Conservation (phyloP, 35 echinoderm and acorn worm genomes). For the Chiridota heheva region DNA sequence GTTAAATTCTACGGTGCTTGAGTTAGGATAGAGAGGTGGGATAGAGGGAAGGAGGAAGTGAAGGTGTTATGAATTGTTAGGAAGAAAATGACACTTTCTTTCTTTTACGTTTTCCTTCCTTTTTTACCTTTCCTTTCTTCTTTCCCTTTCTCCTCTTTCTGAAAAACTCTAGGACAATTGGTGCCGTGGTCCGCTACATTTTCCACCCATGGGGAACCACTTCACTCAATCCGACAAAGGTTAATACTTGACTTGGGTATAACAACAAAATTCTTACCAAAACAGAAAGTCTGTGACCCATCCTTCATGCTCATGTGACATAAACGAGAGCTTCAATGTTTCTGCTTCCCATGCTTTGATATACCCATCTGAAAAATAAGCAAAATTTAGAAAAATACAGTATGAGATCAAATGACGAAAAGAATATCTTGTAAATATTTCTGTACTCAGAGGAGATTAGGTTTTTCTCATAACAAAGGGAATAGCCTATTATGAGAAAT, state of each 20-base stretch:
- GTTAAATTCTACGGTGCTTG: too few relatives aligned
- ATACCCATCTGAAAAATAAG: conserved; percentile 77
- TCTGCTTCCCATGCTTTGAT: conserved; percentile 96
- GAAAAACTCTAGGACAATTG: not conserved
- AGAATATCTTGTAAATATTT: not conserved
- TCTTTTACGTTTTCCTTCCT: too few relatives aligned
- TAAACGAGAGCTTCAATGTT: conserved; percentile 65
- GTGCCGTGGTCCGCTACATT: not conserved
- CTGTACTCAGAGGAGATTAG: not conserved
- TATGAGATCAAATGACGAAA: not conserved
- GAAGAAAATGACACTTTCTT: too few relatives aligned
- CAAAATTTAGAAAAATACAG: conserved; percentile 18
- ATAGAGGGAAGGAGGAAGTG: too few relatives aligned
- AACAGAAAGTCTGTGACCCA: conserved; percentile 95
- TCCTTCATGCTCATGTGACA: conserved; percentile 85
- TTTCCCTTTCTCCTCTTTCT: too few relatives aligned
- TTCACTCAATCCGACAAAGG: not conserved
- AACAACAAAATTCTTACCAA: conserved; percentile 59
- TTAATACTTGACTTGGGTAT: not conserved
- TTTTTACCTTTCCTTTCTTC: too few relatives aligned
- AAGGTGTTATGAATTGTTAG: too few relatives aligned
- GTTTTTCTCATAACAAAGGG: not conserved
- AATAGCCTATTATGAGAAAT: not conserved
- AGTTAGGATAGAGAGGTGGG: too few relatives aligned
- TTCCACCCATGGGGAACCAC: not conserved